Evolutionary conservation across 1,140 invertebrate species (phyloP).

Genomic region (Brachystomella parvula): DNA sequence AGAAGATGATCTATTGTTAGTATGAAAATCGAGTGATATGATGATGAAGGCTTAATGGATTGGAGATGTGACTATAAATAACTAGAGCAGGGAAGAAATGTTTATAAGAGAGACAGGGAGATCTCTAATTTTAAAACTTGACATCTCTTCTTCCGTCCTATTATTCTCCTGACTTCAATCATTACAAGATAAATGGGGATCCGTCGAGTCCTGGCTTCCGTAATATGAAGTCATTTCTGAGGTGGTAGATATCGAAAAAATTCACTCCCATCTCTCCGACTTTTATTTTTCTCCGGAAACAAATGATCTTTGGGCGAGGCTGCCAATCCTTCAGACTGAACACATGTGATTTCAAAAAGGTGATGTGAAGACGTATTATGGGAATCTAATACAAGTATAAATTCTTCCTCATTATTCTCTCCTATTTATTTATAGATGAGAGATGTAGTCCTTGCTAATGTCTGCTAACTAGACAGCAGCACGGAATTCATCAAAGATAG

Average conservation of each 20-base stretch:
- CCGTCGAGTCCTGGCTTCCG: background rate
- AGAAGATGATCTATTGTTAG: constrained; percentile 37
- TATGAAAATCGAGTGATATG: constrained; percentile 27
- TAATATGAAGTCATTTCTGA: constrained; percentile 1
- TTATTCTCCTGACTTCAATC: constrained; percentile 9
- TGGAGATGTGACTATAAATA: constrained; percentile 33
- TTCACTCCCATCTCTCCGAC: too few species aligned
- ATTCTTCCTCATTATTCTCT: background rate
- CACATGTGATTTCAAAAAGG: too few species aligned
- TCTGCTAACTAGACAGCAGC: background rate
- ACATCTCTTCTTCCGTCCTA: constrained; percentile 15
- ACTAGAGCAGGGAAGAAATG: constrained; percentile 7
- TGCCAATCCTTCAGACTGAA: too few species aligned
- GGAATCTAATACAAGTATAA: too few species aligned
- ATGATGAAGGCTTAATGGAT: constrained; percentile 36
- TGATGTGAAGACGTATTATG: too few species aligned
- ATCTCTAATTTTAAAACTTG: constrained; percentile 4
- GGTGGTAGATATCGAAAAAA: too few species aligned
- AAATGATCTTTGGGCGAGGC: too few species aligned
- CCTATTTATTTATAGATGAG: background rate
- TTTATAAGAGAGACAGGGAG: background rate
- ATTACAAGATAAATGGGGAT: background rate
- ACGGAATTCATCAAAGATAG: background rate
- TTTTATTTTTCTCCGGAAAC: too few species aligned
- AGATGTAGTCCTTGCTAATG: background rate